These are phyloP conservation scores for Nasonia giraulti DNA, from an alignment of 1,140 invertebrate species.

Conservation along the genomic window DNA sequence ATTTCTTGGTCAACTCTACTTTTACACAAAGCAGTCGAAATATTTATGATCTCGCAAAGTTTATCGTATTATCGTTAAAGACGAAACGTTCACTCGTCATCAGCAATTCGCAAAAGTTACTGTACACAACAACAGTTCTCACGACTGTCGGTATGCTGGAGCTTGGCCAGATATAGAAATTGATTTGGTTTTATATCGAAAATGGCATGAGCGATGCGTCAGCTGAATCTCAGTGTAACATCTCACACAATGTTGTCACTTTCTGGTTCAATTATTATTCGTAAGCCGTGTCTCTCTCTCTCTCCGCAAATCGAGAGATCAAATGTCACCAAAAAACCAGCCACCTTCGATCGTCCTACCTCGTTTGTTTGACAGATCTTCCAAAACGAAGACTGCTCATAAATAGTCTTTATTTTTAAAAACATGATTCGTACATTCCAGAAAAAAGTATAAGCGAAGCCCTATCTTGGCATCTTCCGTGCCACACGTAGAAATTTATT, in stretches of 20 bases:
- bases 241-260: constrained; percentile 1
- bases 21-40: constrained; percentile 24
- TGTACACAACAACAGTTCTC: constrained; percentile 45
- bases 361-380: constrained; percentile 23
- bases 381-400: constrained; percentile 41
- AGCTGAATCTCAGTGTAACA: constrained; percentile 17
- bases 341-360: constrained; percentile 11
- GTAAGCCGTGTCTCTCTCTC: not conserved
- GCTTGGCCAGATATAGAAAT: constrained; percentile 38
- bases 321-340: constrained; percentile 15
- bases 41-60: not conserved
- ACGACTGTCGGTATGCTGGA: constrained; percentile 28
- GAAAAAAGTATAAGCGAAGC: constrained; percentile 24
- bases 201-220: constrained; percentile 33
- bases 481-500: not conserved
- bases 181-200: constrained; percentile 13
- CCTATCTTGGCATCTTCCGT: not conserved
- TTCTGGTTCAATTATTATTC: not conserved
- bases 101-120: constrained; percentile 26
- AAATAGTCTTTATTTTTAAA: constrained; percentile 46
- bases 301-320: constrained; percentile 5
- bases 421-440: constrained; percentile 19
- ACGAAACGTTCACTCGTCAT: constrained; percentile 23
- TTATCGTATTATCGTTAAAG: constrained; percentile 16
- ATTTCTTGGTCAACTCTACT: constrained; percentile 1